Evolutionary conservation across 2,113 vertebrate species (phyloP).

Genomic region (Hiodon alosoides): DNA sequence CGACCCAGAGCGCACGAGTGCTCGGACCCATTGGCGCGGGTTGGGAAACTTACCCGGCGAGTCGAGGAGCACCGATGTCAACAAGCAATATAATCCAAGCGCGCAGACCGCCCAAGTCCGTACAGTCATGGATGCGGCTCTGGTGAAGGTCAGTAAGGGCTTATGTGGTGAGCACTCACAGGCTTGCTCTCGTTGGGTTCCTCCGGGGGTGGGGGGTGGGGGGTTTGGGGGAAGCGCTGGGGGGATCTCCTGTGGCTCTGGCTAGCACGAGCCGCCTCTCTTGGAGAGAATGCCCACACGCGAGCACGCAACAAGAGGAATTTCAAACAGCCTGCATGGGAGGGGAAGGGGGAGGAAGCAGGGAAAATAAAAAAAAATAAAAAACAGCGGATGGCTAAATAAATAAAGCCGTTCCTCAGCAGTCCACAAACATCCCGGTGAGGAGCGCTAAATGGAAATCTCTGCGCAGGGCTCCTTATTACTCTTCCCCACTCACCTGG

Average conservation of each 20-base stretch:
- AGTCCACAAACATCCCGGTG: no score
- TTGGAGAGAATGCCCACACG: background rate
- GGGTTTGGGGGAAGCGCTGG: no score
- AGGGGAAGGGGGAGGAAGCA: background rate
- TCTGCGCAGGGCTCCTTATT: background rate
- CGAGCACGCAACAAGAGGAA: background rate
- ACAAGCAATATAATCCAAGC: slow-evolving; percentile 22
- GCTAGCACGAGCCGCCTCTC: background rate
- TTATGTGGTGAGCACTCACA: background rate
- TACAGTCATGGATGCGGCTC: slow-evolving; percentile 25
- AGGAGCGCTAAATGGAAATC: background rate
- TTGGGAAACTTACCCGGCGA: slow-evolving; percentile 20
- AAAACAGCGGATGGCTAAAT: background rate
- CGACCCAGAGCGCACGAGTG: background rate
- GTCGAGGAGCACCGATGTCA: slow-evolving; percentile 6
- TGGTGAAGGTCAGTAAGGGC: background rate
- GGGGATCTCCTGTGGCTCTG: background rate
- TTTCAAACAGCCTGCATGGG: background rate
- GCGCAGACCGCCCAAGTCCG: background rate
- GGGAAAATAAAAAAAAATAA: background rate
- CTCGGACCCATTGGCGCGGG: background rate
- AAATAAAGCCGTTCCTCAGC: background rate
- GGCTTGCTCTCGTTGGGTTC: background rate
- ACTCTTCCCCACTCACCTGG: background rate
- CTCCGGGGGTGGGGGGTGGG: background rate